Evolutionary conservation across 2,797 vertebrate species (phyloP), one percentile per base, ranked within the genome.

Genomic region (Enteromius unitaeniatus): DNA sequence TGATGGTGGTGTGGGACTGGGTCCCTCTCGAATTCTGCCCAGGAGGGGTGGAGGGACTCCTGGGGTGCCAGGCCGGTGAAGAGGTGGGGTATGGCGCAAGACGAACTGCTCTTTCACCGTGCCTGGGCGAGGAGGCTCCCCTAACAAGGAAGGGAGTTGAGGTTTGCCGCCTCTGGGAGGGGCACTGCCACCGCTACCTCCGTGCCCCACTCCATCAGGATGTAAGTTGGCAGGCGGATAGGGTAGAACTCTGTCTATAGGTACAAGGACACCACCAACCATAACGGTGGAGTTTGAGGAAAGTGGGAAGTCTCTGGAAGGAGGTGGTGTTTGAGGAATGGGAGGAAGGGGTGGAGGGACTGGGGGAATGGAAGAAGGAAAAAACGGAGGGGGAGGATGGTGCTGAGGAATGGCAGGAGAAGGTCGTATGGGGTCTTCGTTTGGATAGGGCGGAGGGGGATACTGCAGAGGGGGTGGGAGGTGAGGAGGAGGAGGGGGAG

Each of bases 51-150:
- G 88, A 88, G 93, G 91, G 84, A 92, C 87, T 88, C 96, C 94
- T 26, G 94, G 86, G 6, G 93, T 91, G 51, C 91, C 91, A 40
- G 91, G 92, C 86, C 94, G 95, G 74, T 97, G 97, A 81, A 95
- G 93, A 31, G 94, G 93, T 55, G 93, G 87, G 1, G 92, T 90
- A 3, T 95, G 84, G n/a, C 93, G 95, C 77, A 94, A 89, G 10
- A 87, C 42, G 73, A 96, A 97, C 82, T 93, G 93, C 90, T 98
- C 97, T 89, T 97, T 97, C 78, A 97, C 91, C 4, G 96, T 94
- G 91, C 96, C 96, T 26, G 93, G 93, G 75, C 95, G 96, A 58
- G 95, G 92, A 65, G 92, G 93, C 0, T 96, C 96, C 21, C 95
- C 95, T 11, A 94, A 88, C 82, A 95, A 83, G 0, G 95, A 91